phyloP scores from a whole-genome alignment of 2,113 vertebrate genomes.

The Gymnorhina tibicen region DNA sequence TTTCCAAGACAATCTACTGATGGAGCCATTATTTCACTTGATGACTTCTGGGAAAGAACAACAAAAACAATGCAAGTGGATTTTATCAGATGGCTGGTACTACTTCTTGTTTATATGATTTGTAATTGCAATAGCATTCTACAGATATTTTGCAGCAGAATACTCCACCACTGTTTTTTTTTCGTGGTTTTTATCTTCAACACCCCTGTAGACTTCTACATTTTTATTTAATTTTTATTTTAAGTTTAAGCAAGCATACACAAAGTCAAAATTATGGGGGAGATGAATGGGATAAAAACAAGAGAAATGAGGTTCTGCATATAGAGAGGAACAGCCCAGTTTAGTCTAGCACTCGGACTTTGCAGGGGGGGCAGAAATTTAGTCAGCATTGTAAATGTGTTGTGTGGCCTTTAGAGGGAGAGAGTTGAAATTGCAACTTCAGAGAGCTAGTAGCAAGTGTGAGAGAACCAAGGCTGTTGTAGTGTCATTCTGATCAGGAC shows the following conservation, averaged over 20 bases:
- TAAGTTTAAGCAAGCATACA: neutral
- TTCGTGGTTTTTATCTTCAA: neutral
- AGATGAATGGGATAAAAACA: neutral
- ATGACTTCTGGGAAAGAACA: neutral
- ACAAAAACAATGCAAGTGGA: neutral
- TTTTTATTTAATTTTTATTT: neutral
- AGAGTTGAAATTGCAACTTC: neutral
- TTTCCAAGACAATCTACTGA: neutral
- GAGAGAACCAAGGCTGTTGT: neutral
- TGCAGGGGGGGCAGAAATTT: neutral
- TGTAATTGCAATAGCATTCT: neutral
- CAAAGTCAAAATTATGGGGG: neutral
- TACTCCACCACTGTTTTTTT: neutral
- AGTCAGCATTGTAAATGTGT: neutral
- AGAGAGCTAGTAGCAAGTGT: neutral
- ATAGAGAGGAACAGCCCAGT: neutral
- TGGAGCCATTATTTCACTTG: neutral
- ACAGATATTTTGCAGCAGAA: neutral
- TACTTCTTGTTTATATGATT: neutral
- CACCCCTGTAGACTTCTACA: neutral
- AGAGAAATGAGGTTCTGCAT: neutral
- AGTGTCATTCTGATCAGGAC: neutral
- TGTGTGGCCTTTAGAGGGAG: neutral
- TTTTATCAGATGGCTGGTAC: neutral
- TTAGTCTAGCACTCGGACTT: neutral